phyloP scores from a whole-genome alignment of 2,888 invertebrate genomes.

The Lithophane ornitopus region DNA sequence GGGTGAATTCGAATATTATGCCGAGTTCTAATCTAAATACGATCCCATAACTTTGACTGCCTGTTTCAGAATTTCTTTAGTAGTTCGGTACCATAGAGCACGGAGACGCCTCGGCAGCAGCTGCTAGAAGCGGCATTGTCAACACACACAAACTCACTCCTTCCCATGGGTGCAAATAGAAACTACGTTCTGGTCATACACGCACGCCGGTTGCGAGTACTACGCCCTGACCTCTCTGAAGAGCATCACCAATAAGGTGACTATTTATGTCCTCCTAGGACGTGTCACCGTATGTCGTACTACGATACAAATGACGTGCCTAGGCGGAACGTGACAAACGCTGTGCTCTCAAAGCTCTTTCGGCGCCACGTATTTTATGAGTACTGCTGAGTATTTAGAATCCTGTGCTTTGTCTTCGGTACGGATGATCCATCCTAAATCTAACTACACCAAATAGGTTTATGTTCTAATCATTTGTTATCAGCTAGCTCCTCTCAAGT shows the following conservation, averaged over 20 bases:
- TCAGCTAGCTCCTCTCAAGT: conserved; percentile 73
- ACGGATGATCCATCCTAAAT: neutral
- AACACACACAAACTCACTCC: neutral
- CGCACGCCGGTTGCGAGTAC: too few species aligned
- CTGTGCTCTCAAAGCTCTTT: too few species aligned
- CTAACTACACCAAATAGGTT: neutral
- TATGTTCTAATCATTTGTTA: neutral
- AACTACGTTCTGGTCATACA: too few species aligned
- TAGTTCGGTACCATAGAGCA: neutral
- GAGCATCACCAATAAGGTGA: too few species aligned
- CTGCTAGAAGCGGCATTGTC: neutral
- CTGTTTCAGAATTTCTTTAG: too few species aligned
- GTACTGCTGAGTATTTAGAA: neutral
- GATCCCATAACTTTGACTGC: too few species aligned
- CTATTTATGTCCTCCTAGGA: too few species aligned
- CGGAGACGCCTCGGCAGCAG: too few species aligned
- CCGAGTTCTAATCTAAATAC: too few species aligned
- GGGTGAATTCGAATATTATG: too few species aligned
- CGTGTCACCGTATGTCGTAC: neutral
- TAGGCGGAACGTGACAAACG: neutral
- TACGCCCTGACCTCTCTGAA: too few species aligned
- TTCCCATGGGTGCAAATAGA: too few species aligned
- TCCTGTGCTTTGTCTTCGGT: neutral
- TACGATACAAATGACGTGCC: neutral
- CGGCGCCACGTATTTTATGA: neutral